Conservation (phyloP, 2,888 invertebrate genomes). For the Volucella inflata region DNA sequence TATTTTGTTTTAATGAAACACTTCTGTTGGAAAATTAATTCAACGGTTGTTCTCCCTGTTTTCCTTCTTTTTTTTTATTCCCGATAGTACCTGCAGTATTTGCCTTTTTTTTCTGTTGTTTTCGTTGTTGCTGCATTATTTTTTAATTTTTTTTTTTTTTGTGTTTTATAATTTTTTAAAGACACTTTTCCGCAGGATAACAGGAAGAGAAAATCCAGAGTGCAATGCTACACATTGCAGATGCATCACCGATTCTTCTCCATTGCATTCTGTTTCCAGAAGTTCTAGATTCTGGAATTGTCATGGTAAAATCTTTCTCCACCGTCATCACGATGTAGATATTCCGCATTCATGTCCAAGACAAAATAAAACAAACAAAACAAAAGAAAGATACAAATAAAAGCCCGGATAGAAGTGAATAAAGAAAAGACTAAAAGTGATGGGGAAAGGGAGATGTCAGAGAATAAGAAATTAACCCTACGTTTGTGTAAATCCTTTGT, state of each 20-base stretch:
- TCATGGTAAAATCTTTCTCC: slow-evolving; percentile 41
- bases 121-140: slow-evolving; percentile 9
- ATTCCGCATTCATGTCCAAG: slow-evolving; percentile 68
- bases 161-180: slow-evolving; percentile 63
- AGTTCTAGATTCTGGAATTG: slow-evolving; percentile 41
- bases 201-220: slow-evolving; percentile 62
- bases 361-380: slow-evolving; percentile 58
- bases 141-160: slow-evolving; percentile 16
- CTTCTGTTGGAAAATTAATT: slow-evolving; percentile 74
- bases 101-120: slow-evolving; percentile 21
- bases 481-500: slow-evolving; percentile 71
- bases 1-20: slow-evolving; percentile 73
- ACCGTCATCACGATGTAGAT: slow-evolving; percentile 37
- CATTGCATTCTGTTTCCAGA: slow-evolving; percentile 6
- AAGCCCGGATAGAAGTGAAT: background rate
- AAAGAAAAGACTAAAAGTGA: slow-evolving; percentile 10
- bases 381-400: slow-evolving; percentile 6
- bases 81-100: slow-evolving; percentile 1
- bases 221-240: slow-evolving; percentile 54
- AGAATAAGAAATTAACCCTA: slow-evolving; percentile 74
- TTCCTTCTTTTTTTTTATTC: slow-evolving; percentile 5
- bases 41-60: slow-evolving; percentile 30
- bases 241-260: slow-evolving; percentile 38
- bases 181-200: slow-evolving; percentile 73
- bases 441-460: slow-evolving; percentile 2